Percentiles rank a stretch among this genome's conserved stretches.
phyloP scores from a whole-genome alignment of 2,888 invertebrate species.

The Eupithecia subumbrata region DNA sequence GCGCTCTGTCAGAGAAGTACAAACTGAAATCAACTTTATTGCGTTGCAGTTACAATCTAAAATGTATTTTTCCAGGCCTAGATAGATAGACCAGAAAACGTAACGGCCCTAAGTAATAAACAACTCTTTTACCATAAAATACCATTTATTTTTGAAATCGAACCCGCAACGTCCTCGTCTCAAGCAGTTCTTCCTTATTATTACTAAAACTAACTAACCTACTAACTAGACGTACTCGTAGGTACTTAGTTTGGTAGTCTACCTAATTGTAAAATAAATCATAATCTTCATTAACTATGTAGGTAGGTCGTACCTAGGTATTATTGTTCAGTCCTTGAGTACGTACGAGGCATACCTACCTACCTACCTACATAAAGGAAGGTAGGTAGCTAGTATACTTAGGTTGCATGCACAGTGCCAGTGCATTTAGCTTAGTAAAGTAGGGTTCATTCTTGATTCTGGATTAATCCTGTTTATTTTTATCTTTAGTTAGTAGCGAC shows the following conservation, averaged over 20 bases:
- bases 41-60: too few relatives aligned
- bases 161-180: neutral
- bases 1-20: too few relatives aligned
- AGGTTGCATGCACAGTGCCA: neutral
- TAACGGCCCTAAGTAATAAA: too few relatives aligned
- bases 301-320: conserved; percentile 7
- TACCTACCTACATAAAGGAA: conserved; percentile 2
- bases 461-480: neutral
- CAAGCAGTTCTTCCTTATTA: neutral
- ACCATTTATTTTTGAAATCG: neutral
- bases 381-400: neutral
- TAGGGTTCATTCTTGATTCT: neutral
- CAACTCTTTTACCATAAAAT: too few relatives aligned
- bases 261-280: conserved; percentile 29
- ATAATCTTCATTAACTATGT: conserved; percentile 18
- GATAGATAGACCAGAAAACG: too few relatives aligned
- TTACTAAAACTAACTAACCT: neutral
- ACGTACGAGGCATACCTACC: conserved; percentile 1
- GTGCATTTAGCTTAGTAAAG: neutral
- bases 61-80: too few relatives aligned
- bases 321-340: conserved; percentile 29
- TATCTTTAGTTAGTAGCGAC: too few relatives aligned
- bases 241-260: neutral
- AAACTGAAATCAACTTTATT: too few relatives aligned
- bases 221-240: neutral